Evolutionary conservation across 1,140 invertebrate genomes (phyloP).

Genomic region (Thereuonema tuberculata): DNA sequence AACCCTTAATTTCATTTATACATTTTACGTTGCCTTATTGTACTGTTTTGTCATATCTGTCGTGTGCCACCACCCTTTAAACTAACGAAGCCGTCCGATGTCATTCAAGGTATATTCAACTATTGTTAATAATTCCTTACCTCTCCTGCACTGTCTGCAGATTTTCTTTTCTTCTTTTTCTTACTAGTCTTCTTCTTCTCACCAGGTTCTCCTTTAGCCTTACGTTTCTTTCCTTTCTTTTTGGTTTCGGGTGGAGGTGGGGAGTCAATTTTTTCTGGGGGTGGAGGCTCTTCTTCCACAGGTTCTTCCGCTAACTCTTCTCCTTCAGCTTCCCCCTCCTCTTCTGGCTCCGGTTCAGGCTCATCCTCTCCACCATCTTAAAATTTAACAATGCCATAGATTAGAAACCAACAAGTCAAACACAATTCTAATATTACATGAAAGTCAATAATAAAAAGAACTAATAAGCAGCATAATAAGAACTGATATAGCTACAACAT

Average conservation of each 20-base stretch:
- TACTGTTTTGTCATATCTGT: not conserved
- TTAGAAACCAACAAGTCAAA: too few species aligned
- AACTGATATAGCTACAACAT: too few species aligned
- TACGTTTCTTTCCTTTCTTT: slow-evolving; percentile 82
- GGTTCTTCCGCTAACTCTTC: slow-evolving; percentile 12
- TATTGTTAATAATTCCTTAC: slow-evolving; percentile 15
- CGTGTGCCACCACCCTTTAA: not conserved
- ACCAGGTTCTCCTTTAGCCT: slow-evolving; percentile 53
- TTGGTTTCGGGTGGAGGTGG: slow-evolving; percentile 37
- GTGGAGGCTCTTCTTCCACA: not conserved
- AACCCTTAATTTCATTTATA: not conserved
- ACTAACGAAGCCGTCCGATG: not conserved
- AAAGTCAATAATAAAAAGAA: too few species aligned
- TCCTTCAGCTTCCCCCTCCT: slow-evolving; percentile 15
- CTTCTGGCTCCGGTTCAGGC: not conserved
- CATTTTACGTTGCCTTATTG: too few species aligned
- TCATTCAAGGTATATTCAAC: not conserved
- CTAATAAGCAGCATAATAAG: too few species aligned
- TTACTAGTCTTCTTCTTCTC: slow-evolving; percentile 63
- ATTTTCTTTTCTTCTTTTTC: slow-evolving; percentile 85
- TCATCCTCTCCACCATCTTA: not conserved
- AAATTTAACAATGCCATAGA: too few species aligned
- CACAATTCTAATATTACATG: too few species aligned
- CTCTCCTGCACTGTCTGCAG: slow-evolving; percentile 54
- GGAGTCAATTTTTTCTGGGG: slow-evolving; percentile 1